Evolutionary conservation across 2,888 invertebrate genomes (phyloP).

Genomic region (Elmis aenea): DNA sequence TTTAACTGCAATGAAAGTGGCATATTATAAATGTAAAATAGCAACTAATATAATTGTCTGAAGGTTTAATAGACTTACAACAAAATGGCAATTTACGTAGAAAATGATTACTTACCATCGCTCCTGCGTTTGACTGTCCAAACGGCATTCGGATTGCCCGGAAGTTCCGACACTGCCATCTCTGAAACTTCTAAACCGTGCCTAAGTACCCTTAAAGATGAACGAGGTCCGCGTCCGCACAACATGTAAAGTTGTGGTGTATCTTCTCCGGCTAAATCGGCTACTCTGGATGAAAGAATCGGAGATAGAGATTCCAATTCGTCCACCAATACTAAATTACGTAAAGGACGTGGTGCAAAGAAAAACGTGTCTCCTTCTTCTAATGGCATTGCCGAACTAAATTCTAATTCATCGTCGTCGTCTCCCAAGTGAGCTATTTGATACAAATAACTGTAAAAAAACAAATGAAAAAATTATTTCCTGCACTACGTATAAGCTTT

Average conservation of each 20-base stretch:
- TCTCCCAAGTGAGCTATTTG: constrained; percentile 99
- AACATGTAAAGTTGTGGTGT: constrained; percentile 96
- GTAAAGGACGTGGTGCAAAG: constrained; percentile 88
- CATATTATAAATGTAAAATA: no score
- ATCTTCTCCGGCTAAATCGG: constrained; percentile 95
- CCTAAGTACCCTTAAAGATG: constrained; percentile 85
- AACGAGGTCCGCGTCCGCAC: constrained; percentile 93
- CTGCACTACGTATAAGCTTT: no score
- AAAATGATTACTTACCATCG: constrained; percentile 97
- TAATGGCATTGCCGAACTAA: constrained; percentile 95
- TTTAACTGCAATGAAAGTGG: no score
- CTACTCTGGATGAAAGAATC: constrained; percentile 75
- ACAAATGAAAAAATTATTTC: no score
- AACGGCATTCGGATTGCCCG: constrained; percentile 99
- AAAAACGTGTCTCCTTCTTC: constrained; percentile 99
- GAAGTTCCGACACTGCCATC: constrained; percentile 99
- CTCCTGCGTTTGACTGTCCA: constrained; percentile 97
- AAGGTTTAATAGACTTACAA: no score
- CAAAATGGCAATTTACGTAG: no score
- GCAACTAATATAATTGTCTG: no score
- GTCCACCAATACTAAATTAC: constrained; percentile 94
- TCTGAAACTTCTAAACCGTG: constrained; percentile 98
- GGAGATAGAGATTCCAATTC: constrained; percentile 95
- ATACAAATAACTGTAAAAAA: constrained; percentile 76
- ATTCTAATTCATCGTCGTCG: constrained; percentile 98